phyloP scores from a whole-genome alignment of 1,140 invertebrate genomes.

The Ostrea denselamellosa region DNA sequence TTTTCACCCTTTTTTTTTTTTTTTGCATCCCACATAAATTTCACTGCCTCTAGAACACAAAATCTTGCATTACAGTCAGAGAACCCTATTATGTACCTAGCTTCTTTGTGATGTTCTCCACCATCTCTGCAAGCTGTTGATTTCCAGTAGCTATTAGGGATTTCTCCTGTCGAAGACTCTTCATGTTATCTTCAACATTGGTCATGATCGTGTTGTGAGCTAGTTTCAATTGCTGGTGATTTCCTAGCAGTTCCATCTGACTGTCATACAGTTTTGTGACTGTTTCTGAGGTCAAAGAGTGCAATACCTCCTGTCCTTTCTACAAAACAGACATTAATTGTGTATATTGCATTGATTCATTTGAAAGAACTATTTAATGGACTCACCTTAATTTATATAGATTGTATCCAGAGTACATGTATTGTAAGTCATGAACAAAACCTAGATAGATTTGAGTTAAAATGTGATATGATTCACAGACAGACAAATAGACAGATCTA shows the following conservation, averaged over 20 bases:
- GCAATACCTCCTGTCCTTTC: slow-evolving; percentile 82
- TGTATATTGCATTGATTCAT: no score
- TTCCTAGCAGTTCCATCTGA: slow-evolving; percentile 80
- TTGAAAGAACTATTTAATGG: no score
- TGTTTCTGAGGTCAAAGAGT: slow-evolving; percentile 80
- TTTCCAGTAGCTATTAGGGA: slow-evolving; percentile 83
- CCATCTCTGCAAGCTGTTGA: slow-evolving; percentile 81
- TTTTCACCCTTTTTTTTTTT: no score
- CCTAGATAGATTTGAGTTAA: no score
- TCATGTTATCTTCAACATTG: slow-evolving; percentile 82
- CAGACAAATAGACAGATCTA: no score
- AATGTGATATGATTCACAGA: no score
- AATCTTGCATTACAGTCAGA: not conserved
- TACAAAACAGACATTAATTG: slow-evolving; percentile 61
- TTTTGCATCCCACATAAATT: no score
- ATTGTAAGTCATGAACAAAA: no score
- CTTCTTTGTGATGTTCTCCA: slow-evolving; percentile 81
- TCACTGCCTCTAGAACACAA: not conserved
- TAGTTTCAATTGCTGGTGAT: slow-evolving; percentile 81
- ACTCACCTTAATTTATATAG: no score
- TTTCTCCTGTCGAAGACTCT: slow-evolving; percentile 82
- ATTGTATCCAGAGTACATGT: no score
- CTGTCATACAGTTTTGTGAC: slow-evolving; percentile 80
- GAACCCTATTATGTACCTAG: slow-evolving; percentile 78
- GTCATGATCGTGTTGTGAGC: slow-evolving; percentile 81